Evolutionary conservation across 2,797 vertebrate species (phyloP).

Genomic region (Sorex maritimensis): DNA sequence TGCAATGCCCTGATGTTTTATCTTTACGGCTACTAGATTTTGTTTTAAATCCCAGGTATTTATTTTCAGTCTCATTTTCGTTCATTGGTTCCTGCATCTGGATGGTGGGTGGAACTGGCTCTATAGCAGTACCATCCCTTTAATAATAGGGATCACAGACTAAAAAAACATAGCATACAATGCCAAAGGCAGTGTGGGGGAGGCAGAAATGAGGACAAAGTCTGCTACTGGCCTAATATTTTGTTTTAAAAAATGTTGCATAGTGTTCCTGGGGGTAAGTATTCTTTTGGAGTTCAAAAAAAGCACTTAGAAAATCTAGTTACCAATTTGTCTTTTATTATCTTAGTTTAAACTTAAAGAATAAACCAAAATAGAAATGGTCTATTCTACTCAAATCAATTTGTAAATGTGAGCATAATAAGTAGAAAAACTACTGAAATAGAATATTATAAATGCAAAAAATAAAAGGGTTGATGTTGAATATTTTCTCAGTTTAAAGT

Average conservation of each 20-base stretch:
- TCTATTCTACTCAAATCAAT: background rate
- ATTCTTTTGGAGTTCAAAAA: conserved; percentile 38
- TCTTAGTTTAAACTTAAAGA: conserved; percentile 50
- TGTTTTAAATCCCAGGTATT: conserved; percentile 62
- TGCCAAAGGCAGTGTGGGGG: background rate
- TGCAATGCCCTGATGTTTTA: background rate
- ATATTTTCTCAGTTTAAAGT: conserved; percentile 11
- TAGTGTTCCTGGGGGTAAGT: conserved; percentile 25
- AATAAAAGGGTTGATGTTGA: background rate
- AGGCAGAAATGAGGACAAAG: conserved; percentile 48
- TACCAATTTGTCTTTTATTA: conserved; percentile 61
- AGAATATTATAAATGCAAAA: conserved; percentile 58
- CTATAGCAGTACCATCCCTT: conserved; percentile 50
- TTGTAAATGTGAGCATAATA: conserved; percentile 44
- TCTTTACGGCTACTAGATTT: background rate
- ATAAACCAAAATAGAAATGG: conserved; percentile 23
- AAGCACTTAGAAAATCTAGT: conserved; percentile 39
- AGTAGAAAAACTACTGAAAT: conserved; percentile 54
- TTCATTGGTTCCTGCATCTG: conserved; percentile 40
- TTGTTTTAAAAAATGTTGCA: conserved; percentile 42
- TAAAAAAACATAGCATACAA: conserved; percentile 21
- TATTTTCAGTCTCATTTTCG: conserved; percentile 58
- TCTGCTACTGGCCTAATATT: conserved; percentile 51
- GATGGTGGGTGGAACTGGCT: conserved; percentile 62
- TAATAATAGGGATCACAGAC: conserved; percentile 67